A percentile compares a stretch with the other conserved stretches of the same genome.
These are phyloP conservation scores for Heliopora coerulea DNA, from an alignment of 92 coral and sea anemone species.

Conservation along the genomic window DNA sequence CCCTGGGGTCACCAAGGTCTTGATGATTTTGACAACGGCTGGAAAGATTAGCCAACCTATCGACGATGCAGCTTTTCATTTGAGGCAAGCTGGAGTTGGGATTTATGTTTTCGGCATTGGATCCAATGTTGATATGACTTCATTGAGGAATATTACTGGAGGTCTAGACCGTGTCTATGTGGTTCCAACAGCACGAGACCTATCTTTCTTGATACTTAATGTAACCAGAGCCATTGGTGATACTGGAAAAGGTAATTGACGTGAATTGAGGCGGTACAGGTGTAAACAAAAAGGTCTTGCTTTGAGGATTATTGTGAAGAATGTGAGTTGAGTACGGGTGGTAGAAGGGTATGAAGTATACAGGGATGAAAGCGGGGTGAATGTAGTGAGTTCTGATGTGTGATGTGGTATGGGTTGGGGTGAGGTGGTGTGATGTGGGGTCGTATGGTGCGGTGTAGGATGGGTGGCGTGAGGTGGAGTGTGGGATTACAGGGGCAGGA, in stretches of 20 bases:
- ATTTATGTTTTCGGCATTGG: slow-evolving; percentile 65
- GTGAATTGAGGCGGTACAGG: not conserved
- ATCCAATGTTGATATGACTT: slow-evolving; percentile 33
- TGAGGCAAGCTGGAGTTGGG: slow-evolving; percentile 53
- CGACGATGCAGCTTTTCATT: slow-evolving; percentile 38
- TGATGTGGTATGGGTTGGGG: too few species aligned
- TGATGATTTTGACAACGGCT: slow-evolving; percentile 65
- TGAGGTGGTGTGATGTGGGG: too few species aligned
- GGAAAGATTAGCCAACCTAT: slow-evolving; percentile 35
- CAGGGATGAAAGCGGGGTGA: too few species aligned
- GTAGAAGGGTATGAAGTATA: too few species aligned
- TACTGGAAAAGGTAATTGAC: slow-evolving; percentile 9
- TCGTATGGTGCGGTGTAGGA: too few species aligned
- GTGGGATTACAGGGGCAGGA: too few species aligned
- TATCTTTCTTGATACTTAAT: not conserved
- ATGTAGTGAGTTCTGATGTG: too few species aligned
- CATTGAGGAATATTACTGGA: slow-evolving; percentile 25
- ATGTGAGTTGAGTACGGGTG: too few species aligned
- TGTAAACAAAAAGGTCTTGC: not conserved
- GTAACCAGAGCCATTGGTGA: slow-evolving; percentile 7
- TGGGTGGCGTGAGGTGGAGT: too few species aligned
- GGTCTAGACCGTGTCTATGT: slow-evolving; percentile 22
- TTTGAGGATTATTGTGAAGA: too few species aligned
- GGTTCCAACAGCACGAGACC: slow-evolving; percentile 1
- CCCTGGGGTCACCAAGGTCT: slow-evolving; percentile 40